A percentile compares a stretch with the other conserved stretches of the same genome.
phyloP scores from a whole-genome alignment of 2,113 vertebrate genomes.

The Clupea harengus region DNA sequence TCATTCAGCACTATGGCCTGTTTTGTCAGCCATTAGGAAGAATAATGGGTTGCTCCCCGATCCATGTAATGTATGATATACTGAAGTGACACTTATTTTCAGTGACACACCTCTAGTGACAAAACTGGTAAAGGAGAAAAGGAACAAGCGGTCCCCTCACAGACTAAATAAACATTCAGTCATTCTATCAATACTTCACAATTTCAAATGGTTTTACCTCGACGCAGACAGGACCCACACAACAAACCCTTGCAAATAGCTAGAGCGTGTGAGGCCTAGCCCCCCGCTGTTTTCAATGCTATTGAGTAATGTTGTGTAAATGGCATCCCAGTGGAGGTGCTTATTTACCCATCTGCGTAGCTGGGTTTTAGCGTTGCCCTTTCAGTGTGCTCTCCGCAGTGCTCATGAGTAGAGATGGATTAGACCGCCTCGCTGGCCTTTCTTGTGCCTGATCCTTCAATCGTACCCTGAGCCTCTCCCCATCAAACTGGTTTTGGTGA shows the following conservation, averaged over 20 bases:
- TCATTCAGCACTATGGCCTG: not conserved
- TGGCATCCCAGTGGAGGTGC: slow-evolving; percentile 32
- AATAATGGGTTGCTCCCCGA: not conserved
- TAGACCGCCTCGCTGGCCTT: slow-evolving; percentile 54
- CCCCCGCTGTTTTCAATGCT: slow-evolving; percentile 40
- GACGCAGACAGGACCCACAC: not conserved
- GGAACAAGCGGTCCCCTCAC: no score
- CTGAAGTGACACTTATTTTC: not conserved
- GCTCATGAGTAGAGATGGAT: slow-evolving; percentile 50
- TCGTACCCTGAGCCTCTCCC: slow-evolving; percentile 42
- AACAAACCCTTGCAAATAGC: not conserved
- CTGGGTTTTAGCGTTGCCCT: slow-evolving; percentile 25
- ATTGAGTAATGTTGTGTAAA: slow-evolving; percentile 31
- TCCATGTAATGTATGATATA: not conserved
- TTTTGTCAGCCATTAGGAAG: not conserved
- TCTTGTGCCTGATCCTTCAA: slow-evolving; percentile 45
- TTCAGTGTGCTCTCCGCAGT: slow-evolving; percentile 33
- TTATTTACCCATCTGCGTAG: slow-evolving; percentile 51
- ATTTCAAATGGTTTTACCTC: not conserved
- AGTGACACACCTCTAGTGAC: not conserved
- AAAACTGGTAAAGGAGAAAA: no score
- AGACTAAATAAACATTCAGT: not conserved
- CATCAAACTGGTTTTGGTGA: slow-evolving; percentile 34
- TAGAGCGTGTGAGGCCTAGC: slow-evolving; percentile 12
- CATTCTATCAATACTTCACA: not conserved